Evolutionary conservation across 2,797 vertebrate species (phyloP).

Genomic region (Onychomys arenicola): DNA sequence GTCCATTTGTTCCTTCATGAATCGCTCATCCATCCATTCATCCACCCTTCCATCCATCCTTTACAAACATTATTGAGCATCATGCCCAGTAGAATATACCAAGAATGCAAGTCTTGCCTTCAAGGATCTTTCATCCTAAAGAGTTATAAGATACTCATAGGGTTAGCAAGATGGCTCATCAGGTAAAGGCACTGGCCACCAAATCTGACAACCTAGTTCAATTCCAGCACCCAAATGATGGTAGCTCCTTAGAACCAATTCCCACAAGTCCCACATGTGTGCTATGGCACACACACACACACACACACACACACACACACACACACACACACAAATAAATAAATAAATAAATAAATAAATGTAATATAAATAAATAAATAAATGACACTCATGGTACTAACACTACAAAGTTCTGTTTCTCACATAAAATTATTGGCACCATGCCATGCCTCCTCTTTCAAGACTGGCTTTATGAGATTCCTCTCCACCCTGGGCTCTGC

Average conservation of each 20-base stretch:
- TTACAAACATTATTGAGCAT: background rate
- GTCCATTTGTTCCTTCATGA: background rate
- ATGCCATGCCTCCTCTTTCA: background rate
- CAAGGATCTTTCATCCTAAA: constrained; percentile 30
- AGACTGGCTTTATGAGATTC: background rate
- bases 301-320: background rate
- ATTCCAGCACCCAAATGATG: background rate
- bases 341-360: background rate
- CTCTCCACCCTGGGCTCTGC: background rate
- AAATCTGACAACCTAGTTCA: background rate
- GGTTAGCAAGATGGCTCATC: background rate
- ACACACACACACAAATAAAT: background rate
- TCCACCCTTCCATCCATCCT: background rate
- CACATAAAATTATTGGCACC: background rate
- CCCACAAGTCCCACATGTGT: background rate
- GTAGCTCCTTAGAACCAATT: background rate
- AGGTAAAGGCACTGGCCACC: background rate
- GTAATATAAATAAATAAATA: background rate
- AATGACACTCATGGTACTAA: background rate
- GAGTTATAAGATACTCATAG: background rate
- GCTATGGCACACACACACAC: background rate
- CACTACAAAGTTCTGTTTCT: background rate
- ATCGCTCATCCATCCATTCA: background rate
- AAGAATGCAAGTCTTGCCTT: background rate
- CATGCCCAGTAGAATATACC: background rate